Evolutionary conservation across 2,888 invertebrate species (phyloP).

Genomic region (Agapetus fuscipes): DNA sequence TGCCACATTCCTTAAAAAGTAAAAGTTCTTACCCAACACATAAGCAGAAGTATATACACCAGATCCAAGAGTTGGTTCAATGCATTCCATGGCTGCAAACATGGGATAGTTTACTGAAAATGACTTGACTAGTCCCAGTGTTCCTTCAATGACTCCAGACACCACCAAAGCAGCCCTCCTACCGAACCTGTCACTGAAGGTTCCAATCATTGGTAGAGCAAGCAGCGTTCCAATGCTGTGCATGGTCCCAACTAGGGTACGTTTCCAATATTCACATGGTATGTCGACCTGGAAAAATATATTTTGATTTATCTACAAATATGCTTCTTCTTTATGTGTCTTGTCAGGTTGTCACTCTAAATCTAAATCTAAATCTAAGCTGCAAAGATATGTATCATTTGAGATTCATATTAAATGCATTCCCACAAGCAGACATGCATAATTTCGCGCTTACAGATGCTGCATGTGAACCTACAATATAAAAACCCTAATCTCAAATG

Average conservation of each 20-base stretch:
- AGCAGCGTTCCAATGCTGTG: constrained; percentile 63
- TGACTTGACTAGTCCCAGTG: constrained; percentile 57
- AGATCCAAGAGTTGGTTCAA: constrained; percentile 60
- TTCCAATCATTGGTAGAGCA: constrained; percentile 60
- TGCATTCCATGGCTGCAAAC: constrained; percentile 60
- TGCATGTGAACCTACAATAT: too few species aligned
- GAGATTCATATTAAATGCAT: too few species aligned
- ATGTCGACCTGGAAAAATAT: constrained; percentile 33
- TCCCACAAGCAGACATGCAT: too few species aligned
- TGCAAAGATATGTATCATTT: too few species aligned
- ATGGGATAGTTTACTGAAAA: constrained; percentile 59
- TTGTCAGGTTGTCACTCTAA: too few species aligned
- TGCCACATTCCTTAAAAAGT: too few species aligned
- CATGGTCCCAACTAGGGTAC: constrained; percentile 64
- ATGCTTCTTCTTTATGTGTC: too few species aligned
- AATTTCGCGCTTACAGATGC: too few species aligned
- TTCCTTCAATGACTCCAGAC: constrained; percentile 51
- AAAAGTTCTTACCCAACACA: constrained; percentile 48
- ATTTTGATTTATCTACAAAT: neutral
- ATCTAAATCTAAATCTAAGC: too few species aligned
- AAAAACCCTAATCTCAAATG: too few species aligned
- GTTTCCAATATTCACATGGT: constrained; percentile 55
- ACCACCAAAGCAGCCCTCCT: constrained; percentile 51
- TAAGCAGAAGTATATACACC: constrained; percentile 65
- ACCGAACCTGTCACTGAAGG: constrained; percentile 66